These are phyloP conservation scores for Pholis gunnellus DNA, from an alignment of 2,113 vertebrate genomes.

Conservation along the genomic window DNA sequence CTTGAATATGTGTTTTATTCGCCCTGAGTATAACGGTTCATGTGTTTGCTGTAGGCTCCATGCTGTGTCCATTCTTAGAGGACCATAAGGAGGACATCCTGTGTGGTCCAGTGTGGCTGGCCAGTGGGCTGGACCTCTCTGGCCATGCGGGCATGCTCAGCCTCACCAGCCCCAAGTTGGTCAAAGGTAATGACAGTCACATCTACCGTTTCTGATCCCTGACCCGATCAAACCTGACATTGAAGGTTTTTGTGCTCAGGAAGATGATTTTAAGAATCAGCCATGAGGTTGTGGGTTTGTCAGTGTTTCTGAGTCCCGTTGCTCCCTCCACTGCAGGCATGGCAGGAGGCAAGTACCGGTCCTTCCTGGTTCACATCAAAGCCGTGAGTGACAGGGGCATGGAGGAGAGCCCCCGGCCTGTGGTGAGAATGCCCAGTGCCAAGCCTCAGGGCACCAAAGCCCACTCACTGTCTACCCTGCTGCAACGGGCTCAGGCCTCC, in stretches of 20 bases:
- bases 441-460: slow-evolving; percentile 92
- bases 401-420: slow-evolving; percentile 91
- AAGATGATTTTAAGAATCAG: neutral
- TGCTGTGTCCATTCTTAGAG: slow-evolving; percentile 95
- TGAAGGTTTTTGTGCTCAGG: neutral
- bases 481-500: slow-evolving; percentile 95
- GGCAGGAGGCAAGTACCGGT: slow-evolving; percentile 98
- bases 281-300: neutral
- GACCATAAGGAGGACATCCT: slow-evolving; percentile 99
- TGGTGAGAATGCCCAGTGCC: slow-evolving; percentile 92
- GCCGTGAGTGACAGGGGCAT: slow-evolving; percentile 92
- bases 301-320: slow-evolving; percentile 3
- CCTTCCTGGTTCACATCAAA: slow-evolving; percentile 98
- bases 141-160: slow-evolving; percentile 98
- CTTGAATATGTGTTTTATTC: neutral
- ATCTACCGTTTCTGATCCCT: neutral
- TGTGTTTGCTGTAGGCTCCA: slow-evolving; percentile 85
- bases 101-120: slow-evolving; percentile 97
- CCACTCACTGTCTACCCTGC: slow-evolving; percentile 93
- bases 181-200: slow-evolving; percentile 89
- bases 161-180: slow-evolving; percentile 96
- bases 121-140: slow-evolving; percentile 96
- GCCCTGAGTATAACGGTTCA: neutral
- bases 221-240: neutral
- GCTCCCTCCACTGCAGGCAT: slow-evolving; percentile 85